Conservation (phyloP, 2,888 invertebrate species). For the Amphimallon solstitiale region DNA sequence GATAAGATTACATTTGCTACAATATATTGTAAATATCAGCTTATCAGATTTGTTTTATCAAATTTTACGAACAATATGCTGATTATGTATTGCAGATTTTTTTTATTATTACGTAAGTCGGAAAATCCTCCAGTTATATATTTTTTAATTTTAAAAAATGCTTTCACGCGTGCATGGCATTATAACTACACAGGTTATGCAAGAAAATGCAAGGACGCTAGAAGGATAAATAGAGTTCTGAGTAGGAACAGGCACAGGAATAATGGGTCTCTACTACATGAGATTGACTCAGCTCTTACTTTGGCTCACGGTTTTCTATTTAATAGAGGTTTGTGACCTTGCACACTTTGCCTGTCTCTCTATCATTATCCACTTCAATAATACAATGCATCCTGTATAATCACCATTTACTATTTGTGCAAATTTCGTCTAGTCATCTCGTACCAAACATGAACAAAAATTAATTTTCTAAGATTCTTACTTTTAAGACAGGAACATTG, state of each 20-base stretch:
- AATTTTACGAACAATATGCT: background rate
- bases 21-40: no score
- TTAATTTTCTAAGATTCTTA: no score
- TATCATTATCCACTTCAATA: background rate
- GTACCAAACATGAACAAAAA: no score
- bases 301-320: constrained; percentile 73
- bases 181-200: background rate
- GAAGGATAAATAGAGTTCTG: constrained; percentile 57
- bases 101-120: background rate
- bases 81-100: background rate
- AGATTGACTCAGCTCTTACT: constrained; percentile 71
- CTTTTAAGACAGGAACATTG: no score
- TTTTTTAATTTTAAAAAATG: background rate
- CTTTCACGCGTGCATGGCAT: background rate
- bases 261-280: constrained; percentile 66
- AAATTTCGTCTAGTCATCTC: no score
- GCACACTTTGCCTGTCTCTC: background rate
- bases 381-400: no score
- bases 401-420: no score
- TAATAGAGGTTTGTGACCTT: constrained; percentile 60
- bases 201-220: constrained; percentile 55
- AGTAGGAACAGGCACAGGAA: constrained; percentile 56
- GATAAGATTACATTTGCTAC: background rate
- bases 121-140: background rate
- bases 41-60: background rate